A percentile compares a stretch with the other conserved stretches of the same genome.
phyloP scores from a whole-genome alignment of 2,797 vertebrate species.

The Coracias cyanogaster region DNA sequence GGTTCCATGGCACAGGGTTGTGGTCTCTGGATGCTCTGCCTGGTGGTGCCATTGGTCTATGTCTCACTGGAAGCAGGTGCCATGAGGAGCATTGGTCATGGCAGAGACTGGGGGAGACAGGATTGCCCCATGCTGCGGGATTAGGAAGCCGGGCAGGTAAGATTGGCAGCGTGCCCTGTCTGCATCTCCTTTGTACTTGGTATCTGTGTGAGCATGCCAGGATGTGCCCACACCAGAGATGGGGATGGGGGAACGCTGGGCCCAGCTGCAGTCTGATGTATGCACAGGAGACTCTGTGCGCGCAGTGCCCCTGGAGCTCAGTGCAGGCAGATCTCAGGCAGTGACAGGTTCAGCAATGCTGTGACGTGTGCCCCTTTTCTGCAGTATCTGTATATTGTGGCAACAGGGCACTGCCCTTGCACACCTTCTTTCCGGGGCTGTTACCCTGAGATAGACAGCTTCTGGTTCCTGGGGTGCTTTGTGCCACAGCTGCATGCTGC shows the following conservation, averaged over 20 bases:
- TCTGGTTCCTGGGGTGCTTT: background rate
- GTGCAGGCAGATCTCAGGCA: background rate
- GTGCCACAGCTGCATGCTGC: background rate
- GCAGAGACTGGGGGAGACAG: background rate
- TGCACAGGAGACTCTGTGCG: background rate
- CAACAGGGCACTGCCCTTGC: background rate
- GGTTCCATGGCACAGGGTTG: background rate
- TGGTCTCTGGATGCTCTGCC: background rate
- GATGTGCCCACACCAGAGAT: background rate
- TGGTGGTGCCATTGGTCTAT: background rate
- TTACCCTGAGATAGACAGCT: background rate
- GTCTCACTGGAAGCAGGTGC: background rate
- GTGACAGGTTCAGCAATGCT: background rate
- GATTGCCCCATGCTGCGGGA: background rate
- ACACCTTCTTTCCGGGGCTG: background rate
- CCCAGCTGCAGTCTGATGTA: background rate
- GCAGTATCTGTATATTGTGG: background rate
- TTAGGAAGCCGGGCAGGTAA: background rate
- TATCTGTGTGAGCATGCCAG: background rate
- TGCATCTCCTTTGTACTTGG: background rate
- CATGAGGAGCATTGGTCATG: background rate
- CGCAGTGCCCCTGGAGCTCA: background rate
- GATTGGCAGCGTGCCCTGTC: background rate
- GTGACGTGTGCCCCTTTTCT: background rate
- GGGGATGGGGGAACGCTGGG: background rate